These are phyloP conservation scores for Sebastes iracundus DNA, from an alignment of 2,797 vertebrate species.

Conservation along the genomic window DNA sequence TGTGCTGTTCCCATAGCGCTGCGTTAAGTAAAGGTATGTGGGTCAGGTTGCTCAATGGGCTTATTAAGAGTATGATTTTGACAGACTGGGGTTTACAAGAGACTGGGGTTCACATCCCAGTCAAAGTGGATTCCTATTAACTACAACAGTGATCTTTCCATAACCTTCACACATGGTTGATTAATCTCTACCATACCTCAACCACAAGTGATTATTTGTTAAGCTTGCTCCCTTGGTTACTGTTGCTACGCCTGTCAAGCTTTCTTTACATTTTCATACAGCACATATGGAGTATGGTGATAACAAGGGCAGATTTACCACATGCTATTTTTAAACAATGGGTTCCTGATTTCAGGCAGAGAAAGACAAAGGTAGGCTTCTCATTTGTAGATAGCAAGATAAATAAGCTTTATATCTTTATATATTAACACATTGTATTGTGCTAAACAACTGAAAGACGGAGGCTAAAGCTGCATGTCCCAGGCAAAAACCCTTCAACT, in stretches of 20 bases:
- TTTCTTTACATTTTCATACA: background rate
- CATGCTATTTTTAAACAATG: background rate
- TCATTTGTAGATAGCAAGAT: background rate
- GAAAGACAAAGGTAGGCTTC: background rate
- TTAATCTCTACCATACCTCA: background rate
- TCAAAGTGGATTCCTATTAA: background rate
- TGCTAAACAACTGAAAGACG: background rate
- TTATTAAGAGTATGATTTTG: background rate
- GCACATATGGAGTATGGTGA: background rate
- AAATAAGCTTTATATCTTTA: background rate
- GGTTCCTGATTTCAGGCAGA: background rate
- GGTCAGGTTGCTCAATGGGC: background rate
- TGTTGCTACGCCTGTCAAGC: background rate
- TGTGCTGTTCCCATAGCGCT: background rate
- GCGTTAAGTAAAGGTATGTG: background rate
- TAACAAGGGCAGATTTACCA: background rate
- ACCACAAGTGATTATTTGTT: background rate
- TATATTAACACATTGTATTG: background rate
- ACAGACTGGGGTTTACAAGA: background rate
- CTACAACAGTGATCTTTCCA: background rate
- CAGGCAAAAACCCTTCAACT: rapidly evolving
- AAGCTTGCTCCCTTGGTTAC: background rate
- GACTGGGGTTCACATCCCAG: background rate
- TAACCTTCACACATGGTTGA: background rate
- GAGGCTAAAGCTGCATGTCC: background rate